Base-by-base conservation (phyloP, 2,797 vertebrate species). In the Amblyopsis hoosieri region DNA sequence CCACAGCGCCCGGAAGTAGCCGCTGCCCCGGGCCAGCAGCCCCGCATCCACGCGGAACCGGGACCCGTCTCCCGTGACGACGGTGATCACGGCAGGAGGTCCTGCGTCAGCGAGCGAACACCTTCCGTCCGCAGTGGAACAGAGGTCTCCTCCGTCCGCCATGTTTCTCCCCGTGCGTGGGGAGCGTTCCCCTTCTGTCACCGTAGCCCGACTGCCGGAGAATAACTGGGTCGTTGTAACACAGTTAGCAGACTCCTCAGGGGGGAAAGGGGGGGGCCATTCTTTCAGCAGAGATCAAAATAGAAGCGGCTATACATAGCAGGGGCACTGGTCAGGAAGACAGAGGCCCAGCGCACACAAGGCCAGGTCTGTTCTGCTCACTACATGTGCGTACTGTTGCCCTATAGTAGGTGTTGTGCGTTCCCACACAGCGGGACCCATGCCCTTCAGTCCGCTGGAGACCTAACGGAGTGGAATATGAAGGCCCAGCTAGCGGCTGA, bases 1-100 rank as follows among this genome's bases (percentile, higher is more conserved):
- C 81, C 95, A 99, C 51, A 99, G 92, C 13, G 95, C 97, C 5
- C 83, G 89, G 86, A 99, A 99, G 66, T 95, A 99, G 66, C 94
- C 97, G 0, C 95, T 95, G 78, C 92, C 92, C 65, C 91, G 87
- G 57, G 94, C 83, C 57, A 99, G 86, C 52, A 96, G 62, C 5
- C 57, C 61, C 79, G 90, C 95, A 47, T 96, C 93, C 49, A 93
- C 93, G 0, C 80, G 87, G 78, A 99, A 99, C 1, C 75, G 81
- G 17, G 87, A 23, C 23, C 23, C 86, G 50, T 88, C 93, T 62
- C 88, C 94, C 31, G 98, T 91, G 57, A 91, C 87, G 37, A 98
- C 85, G 8, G 85, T 79, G 75, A 1, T 60, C 0, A 52, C 9
- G 51, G 19, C 19, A 75, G 58, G 4, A 48, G 13, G 0, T 66